Evolutionary conservation across 2,888 invertebrate genomes (phyloP), one percentile per base, ranked within the genome.

Genomic region (Apomyelois bistriatella): DNA sequence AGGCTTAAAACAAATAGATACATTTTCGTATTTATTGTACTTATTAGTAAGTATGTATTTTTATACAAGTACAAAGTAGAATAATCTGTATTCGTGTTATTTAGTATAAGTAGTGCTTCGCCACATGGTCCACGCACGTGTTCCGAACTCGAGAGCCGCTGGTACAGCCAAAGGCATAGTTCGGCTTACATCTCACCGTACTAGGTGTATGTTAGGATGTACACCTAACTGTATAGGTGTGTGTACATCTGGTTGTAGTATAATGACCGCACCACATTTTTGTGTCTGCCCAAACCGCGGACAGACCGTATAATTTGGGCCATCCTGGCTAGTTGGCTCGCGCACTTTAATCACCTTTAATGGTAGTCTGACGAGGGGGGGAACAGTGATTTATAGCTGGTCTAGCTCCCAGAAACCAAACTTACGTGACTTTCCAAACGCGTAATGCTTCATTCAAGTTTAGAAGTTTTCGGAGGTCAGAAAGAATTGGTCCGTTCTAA

Each of bases 261-360:
- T 81, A 78, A 77, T 76, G 77, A 82, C 80, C 83, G 76, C 68
- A 65, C 65, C 70, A 71, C 74, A 76, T 74, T 79, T 76, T 79
- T 76, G 69, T 66, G 76, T 76, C 72, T 74, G 65, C 72, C 70
- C 66, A 66, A 68, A 68, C 64, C 58, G 32, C 32, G 10, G 32
- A 3, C 76, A 65, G 68, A 78, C 77, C 83, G 73, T 85, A 73
- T 86, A 86, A 87, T 87, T 87, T 83, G 74, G 79, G 71, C 72
- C 83, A 81, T 83, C 85, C 82, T 83, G 83, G 76, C 74, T 69
- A 64, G 72, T 82, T 83, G 83, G 76, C 75, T 69, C 65, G 73
- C 61, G 64, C 67, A 69, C 76, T 79, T 76, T 85, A 85, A 85
- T 87, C 80, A 82, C 82, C 71, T 74, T 69, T 81, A 82, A 83